These are phyloP conservation scores for Sebastes steindachneri DNA, from an alignment of 2,797 vertebrate genomes.

Conservation along the genomic window DNA sequence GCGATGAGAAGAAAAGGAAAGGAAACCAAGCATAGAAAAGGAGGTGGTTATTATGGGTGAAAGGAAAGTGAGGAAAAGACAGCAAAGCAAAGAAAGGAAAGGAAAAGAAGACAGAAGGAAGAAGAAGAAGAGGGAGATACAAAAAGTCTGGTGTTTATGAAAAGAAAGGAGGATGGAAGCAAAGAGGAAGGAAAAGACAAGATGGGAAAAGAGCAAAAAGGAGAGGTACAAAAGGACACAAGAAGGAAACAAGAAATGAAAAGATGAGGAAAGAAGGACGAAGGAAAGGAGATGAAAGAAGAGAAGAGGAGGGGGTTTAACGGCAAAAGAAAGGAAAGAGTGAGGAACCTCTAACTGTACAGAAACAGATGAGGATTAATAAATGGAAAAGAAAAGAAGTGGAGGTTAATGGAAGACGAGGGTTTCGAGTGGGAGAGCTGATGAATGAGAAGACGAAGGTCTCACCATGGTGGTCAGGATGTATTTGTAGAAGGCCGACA, in stretches of 20 bases:
- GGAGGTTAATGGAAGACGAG: background rate
- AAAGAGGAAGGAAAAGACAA: background rate
- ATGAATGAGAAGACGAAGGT: background rate
- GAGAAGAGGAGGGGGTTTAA: background rate
- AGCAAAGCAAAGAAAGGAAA: no score
- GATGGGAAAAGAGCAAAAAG: background rate
- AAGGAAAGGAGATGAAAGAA: background rate
- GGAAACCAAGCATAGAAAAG: no score
- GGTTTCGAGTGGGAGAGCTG: background rate
- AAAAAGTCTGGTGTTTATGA: no score
- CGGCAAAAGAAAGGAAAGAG: background rate
- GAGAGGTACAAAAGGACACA: no score
- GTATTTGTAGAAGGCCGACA: conserved; percentile 90
- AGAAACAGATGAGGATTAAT: background rate
- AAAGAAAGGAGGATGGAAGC: no score
- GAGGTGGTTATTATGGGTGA: no score
- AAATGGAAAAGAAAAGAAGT: background rate
- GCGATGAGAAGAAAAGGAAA: background rate
- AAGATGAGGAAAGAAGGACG: background rate
- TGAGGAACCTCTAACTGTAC: no score
- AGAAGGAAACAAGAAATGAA: background rate
- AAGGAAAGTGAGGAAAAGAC: no score
- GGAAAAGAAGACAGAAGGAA: no score
- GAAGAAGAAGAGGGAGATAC: no score
- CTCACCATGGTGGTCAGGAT: conserved; percentile 91